Percentiles rank a stretch among this genome's conserved stretches.
Conservation (phyloP, 2,888 invertebrate species). For the Nomada fabriciana region DNA sequence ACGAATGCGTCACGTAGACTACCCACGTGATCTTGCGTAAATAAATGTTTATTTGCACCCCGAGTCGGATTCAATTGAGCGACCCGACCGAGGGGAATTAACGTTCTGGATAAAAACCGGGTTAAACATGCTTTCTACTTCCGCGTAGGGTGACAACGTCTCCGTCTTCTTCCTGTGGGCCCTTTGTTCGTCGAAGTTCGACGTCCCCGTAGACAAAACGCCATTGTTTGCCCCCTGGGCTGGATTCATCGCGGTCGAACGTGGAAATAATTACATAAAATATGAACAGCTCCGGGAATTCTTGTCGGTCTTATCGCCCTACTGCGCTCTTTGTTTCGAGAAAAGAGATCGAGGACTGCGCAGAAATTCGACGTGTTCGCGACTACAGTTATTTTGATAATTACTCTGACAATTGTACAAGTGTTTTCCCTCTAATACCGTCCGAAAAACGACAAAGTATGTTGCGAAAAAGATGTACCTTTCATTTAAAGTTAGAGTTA, state of each 20-base stretch:
- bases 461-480: too few species aligned
- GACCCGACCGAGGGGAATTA: neutral
- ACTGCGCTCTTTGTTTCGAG: neutral
- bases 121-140: constrained; percentile 36
- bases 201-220: constrained; percentile 56
- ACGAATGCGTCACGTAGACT: neutral
- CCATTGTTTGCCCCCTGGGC: constrained; percentile 37
- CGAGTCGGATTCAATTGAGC: neutral
- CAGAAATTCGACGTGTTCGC: neutral
- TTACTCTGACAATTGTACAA: too few species aligned
- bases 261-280: constrained; percentile 59
- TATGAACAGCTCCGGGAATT: constrained; percentile 46
- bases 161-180: constrained; percentile 15
- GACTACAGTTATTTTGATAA: too few species aligned
- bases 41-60: constrained; percentile 2
- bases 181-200: constrained; percentile 51
- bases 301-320: constrained; percentile 16
- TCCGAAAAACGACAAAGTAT: too few species aligned
- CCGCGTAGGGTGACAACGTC: constrained; percentile 9
- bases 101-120: constrained; percentile 6
- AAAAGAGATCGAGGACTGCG: too few species aligned
- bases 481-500: too few species aligned
- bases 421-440: too few species aligned
- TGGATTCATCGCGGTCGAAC: constrained; percentile 27
- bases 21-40: constrained; percentile 6